Conservation (phyloP, 2,888 invertebrate species). For the Crossocerus cetratus region DNA sequence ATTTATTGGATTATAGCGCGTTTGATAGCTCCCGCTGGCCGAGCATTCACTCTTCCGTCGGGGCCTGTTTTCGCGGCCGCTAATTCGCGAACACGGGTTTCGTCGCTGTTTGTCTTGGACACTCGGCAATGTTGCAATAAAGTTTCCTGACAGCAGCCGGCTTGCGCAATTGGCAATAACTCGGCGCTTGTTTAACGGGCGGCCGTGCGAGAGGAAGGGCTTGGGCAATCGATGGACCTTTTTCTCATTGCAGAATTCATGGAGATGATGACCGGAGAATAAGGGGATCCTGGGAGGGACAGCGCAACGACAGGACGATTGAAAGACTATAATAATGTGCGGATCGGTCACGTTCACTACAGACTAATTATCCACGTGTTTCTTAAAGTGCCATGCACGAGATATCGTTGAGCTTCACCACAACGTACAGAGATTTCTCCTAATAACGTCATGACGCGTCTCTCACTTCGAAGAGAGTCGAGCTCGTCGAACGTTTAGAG, state of each 20-base stretch:
- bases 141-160: background rate
- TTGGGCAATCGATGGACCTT: background rate
- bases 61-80: too few species aligned
- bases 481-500: slow-evolving; percentile 24
- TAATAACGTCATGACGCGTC: slow-evolving; percentile 55
- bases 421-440: slow-evolving; percentile 26
- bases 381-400: slow-evolving; percentile 43
- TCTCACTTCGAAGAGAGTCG: slow-evolving; percentile 16
- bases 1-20: background rate
- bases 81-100: background rate
- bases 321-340: slow-evolving; percentile 49
- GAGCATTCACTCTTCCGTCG: too few species aligned
- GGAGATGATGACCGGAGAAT: slow-evolving; percentile 98
- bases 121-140: background rate
- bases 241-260: slow-evolving; percentile 89
- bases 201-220: too few species aligned
- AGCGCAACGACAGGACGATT: slow-evolving; percentile 26
- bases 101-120: slow-evolving; percentile 26
- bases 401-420: slow-evolving; percentile 22
- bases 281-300: slow-evolving; percentile 71
- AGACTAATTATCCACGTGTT: slow-evolving; percentile 53
- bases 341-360: slow-evolving; percentile 44
- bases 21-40: too few species aligned
- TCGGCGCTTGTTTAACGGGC: too few species aligned
- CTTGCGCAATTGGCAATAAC: too few species aligned